Evolutionary conservation across 2,797 vertebrate species (phyloP), one percentile per base, ranked within the genome.

Genomic region (Graptemys geographica): DNA sequence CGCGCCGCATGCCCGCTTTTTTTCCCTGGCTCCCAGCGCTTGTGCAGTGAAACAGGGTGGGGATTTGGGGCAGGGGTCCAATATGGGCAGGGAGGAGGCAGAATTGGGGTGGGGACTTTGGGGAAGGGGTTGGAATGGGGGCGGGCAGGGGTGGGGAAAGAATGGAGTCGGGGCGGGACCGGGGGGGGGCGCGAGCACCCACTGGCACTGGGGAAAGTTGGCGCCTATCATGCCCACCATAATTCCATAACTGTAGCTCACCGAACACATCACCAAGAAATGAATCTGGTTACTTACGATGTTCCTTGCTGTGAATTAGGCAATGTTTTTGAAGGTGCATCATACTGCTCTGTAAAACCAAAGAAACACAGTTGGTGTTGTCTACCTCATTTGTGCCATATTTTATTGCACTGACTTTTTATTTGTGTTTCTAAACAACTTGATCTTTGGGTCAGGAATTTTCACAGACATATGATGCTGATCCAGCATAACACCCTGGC

Each of bases 251-350:
- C 76, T 87, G 23, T 59, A 82, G n/a, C 62, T 69, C 81, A 83
- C 85, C 79, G 83, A 90, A 88, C 13, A 59, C 47, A 49, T 47
- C 15, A 49, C 25, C 2, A 12, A 83, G 55, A 92, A 94, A 27
- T 18, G 41, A 94, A 83, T 93, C 51, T 86, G 91, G 86, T 94
- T 97, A 99, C 99, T 99, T 98, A 99, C 99, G 93, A 98, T 72
- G 96, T 97, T 94, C 96, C 97, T 96, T 98, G 97, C 79, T 98
- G 98, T 95, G 96, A 97, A 96, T 84, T 93, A 81, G 97, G 93
- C 86, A 98, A 95, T 41, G 92, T 95, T 97, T 98, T 97, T 90
- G 97, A 97, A 95, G 98, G 94, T n/a, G 96, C 81, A 9, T 98
- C 98, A 97, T 95, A 95, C 33, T 98, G 98, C 96, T 98, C 99